phyloP scores from a whole-genome alignment of 2,888 invertebrate species.

The Agriopis marginaria region DNA sequence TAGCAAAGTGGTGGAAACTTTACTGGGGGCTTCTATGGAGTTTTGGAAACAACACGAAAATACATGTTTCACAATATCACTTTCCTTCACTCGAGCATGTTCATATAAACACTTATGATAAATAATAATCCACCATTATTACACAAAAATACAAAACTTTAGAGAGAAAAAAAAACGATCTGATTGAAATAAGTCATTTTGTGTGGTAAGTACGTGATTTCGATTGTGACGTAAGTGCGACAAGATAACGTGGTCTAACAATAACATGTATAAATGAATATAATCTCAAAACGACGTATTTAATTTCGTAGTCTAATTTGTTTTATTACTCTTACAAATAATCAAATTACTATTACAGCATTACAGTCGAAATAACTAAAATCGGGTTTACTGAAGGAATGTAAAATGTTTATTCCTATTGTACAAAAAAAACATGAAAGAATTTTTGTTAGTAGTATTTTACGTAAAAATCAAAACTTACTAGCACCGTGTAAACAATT shows the following conservation, averaged over 20 bases:
- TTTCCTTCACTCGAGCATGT: too few relatives aligned
- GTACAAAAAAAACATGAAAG: background rate
- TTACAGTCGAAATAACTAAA: background rate
- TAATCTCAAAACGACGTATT: constrained; percentile 23
- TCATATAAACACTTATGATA: too few relatives aligned
- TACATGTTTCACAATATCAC: too few relatives aligned
- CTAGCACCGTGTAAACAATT: constrained; percentile 38
- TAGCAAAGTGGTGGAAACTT: too few relatives aligned
- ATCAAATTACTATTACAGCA: constrained; percentile 6
- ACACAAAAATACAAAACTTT: too few relatives aligned
- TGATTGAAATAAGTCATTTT: too few relatives aligned
- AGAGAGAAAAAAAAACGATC: too few relatives aligned
- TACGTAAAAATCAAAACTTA: constrained; percentile 4
- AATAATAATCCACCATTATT: too few relatives aligned
- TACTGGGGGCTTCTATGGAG: too few relatives aligned
- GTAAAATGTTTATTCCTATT: constrained; percentile 13
- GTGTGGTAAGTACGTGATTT: too few relatives aligned
- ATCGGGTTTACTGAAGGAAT: constrained; percentile 31
- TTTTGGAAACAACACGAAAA: too few relatives aligned
- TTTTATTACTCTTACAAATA: background rate
- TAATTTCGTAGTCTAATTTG: background rate
- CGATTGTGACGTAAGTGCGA: too few relatives aligned
- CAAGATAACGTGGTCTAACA: background rate
- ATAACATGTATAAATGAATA: constrained; percentile 22
- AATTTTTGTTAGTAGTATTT: constrained; percentile 7